A percentile compares a stretch with the other conserved stretches of the same genome.
Evolutionary conservation across 2,888 invertebrate species (phyloP).

Genomic region (Agonopterix heracliana): DNA sequence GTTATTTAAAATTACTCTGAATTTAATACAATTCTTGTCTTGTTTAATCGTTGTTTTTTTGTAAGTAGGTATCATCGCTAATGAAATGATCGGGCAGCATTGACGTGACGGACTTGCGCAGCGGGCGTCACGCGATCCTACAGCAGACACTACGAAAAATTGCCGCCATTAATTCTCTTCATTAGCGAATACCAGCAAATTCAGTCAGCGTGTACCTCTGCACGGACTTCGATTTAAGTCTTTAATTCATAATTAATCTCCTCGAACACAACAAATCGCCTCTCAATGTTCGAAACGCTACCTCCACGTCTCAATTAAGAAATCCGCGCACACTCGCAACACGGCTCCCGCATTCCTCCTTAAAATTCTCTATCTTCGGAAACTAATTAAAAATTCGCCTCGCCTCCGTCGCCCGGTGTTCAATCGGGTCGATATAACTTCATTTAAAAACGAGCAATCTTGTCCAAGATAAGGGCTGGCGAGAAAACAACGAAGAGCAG

Average conservation of each 20-base stretch:
- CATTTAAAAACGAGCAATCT: conserved; percentile 76
- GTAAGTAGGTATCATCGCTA: conserved; percentile 13
- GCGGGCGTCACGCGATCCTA: conserved; percentile 44
- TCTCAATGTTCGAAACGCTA: conserved; percentile 43
- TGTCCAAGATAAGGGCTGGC: conserved; percentile 70
- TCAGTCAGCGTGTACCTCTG: conserved; percentile 30
- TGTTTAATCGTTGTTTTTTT: background rate
- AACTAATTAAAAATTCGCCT: conserved; percentile 76
- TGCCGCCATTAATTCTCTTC: conserved; percentile 52
- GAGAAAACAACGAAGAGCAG: conserved; percentile 74
- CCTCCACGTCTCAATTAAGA: conserved; percentile 66
- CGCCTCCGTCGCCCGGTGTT: conserved; percentile 64
- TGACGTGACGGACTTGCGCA: conserved; percentile 29
- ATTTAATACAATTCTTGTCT: background rate
- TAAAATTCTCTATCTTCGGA: conserved; percentile 73
- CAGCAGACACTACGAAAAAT: conserved; percentile 47
- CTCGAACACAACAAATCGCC: conserved; percentile 58
- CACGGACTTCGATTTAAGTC: conserved; percentile 42
- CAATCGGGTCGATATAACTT: conserved; percentile 74
- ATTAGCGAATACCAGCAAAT: conserved; percentile 45
- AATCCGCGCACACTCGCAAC: conserved; percentile 58
- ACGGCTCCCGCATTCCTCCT: conserved; percentile 67
- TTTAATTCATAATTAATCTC: conserved; percentile 64
- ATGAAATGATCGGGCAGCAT: conserved; percentile 35
- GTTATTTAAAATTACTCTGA: background rate